Evolutionary conservation across 2,888 invertebrate genomes (phyloP), one percentile per base, ranked within the genome.

Genomic region (Bhutanitis thaidina): DNA sequence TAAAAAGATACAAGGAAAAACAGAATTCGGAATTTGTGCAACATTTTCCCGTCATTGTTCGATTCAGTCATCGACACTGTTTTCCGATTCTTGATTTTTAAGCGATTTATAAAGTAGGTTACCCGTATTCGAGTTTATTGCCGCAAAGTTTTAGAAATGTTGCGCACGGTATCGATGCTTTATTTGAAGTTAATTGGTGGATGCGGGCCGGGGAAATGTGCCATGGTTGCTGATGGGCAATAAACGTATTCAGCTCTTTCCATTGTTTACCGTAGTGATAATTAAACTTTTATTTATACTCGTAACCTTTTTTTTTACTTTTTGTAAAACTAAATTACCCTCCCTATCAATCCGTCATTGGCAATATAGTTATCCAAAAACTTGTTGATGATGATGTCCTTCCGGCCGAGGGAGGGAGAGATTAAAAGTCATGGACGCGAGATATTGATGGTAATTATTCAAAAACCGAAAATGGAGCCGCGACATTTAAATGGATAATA

Each of bases 131-230:
- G 44, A 46, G 52, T 56, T 40, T 55, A 52, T 47, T 38, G 49
- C 48, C 46, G 43, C 41, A 54, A n/a, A 53, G 46, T 58, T 57
- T 55, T 53, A 40, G 36, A 34, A 30, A 35, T 35, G 52, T 56
- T 52, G 50, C 56, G 55, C 57, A 34, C 12, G 46, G 58, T 66
- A 64, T 71, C 65, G 60, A 55, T 55, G 63, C 68, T 77, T 75
- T 74, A 81, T 78, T 80, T 72, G 61, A 68, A 64, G 70, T 66
- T 78, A 79, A 81, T 80, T 78, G 75, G 72, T 67, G 70, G 62
- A 79, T 75, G 74, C 76, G 76, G 76, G 74, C 65, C 58, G 56
- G 59, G 58, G 61, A 71, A 68, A 65, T 69, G 65, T 72, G 71
- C 66, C 71, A 67, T 53, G 62, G 64, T 52, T 61, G 57, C 41